Percentiles rank a stretch among this genome's conserved stretches.
These are phyloP conservation scores for Pollenia angustigena DNA, from an alignment of 2,888 invertebrate genomes.

Conservation along the genomic window DNA sequence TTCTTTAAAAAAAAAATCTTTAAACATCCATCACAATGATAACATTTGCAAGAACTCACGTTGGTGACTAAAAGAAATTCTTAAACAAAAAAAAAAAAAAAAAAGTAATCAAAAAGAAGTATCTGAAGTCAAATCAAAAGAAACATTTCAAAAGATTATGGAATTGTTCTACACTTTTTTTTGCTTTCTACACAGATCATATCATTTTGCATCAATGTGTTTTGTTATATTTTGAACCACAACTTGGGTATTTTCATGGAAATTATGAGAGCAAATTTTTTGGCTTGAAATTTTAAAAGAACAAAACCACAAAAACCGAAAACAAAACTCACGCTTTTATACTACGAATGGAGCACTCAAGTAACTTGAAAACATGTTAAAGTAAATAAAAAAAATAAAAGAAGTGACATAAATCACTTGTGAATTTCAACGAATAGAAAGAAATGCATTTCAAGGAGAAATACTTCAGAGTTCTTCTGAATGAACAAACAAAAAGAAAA, in stretches of 20 bases:
- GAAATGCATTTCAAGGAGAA: slow-evolving; percentile 5
- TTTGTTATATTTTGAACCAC: slow-evolving; percentile 11
- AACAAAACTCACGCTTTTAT: background rate
- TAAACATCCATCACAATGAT: background rate
- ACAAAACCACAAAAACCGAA: background rate
- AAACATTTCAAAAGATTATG: slow-evolving; percentile 67
- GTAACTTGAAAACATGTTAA: slow-evolving; percentile 12
- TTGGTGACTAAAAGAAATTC: background rate
- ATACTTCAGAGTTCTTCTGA: background rate
- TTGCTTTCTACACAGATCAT: slow-evolving; percentile 55
- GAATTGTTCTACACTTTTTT: slow-evolving; percentile 56
- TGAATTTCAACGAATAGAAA: slow-evolving; percentile 33
- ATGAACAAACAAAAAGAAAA: background rate
- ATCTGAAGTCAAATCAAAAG: background rate
- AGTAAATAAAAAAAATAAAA: slow-evolving; percentile 11
- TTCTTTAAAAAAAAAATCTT: too few relatives aligned
- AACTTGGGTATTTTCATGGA: background rate
- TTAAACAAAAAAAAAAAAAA: background rate
- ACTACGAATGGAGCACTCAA: background rate
- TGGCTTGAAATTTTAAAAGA: background rate
- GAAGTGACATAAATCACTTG: slow-evolving; percentile 57
- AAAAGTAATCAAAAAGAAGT: background rate
- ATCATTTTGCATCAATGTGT: slow-evolving; percentile 43
- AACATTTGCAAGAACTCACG: too few relatives aligned
- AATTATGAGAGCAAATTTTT: background rate